phyloP scores from a whole-genome alignment of 2,113 vertebrate genomes.

The Ochotona curzoniae region DNA sequence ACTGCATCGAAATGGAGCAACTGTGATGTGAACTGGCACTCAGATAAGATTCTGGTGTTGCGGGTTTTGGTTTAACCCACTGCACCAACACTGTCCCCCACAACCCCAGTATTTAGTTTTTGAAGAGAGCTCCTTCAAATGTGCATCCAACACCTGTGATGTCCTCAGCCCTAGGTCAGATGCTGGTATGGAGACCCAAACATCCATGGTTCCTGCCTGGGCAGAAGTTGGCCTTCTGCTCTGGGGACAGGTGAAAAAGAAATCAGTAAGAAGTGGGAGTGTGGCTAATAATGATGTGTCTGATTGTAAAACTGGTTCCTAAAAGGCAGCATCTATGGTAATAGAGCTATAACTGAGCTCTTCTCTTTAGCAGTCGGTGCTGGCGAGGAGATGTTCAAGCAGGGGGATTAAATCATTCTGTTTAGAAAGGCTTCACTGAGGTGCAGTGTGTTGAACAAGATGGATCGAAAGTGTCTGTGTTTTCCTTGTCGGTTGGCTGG shows the following conservation, averaged over 20 bases:
- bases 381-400: background rate
- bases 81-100: too few relatives aligned
- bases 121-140: background rate
- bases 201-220: rapidly evolving
- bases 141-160: background rate
- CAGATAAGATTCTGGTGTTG: too few relatives aligned
- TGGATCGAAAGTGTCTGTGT: conserved; percentile 63
- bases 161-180: background rate
- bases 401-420: conserved; percentile 22
- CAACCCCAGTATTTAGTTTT: conserved; percentile 1
- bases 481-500: conserved; percentile 65
- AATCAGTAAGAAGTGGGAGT: background rate
- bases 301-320: background rate
- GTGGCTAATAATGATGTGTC: background rate
- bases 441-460: conserved; percentile 68
- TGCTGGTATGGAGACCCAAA: background rate
- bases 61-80: too few relatives aligned
- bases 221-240: background rate
- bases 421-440: conserved; percentile 46
- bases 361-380: background rate
- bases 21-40: too few relatives aligned
- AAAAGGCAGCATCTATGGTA: background rate
- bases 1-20: too few relatives aligned
- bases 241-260: background rate
- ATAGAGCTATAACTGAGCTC: background rate